Percentiles rank a stretch among this genome's conserved stretches.
Conservation (phyloP, 2,797 vertebrate genomes). For the Anguilla anguilla region DNA sequence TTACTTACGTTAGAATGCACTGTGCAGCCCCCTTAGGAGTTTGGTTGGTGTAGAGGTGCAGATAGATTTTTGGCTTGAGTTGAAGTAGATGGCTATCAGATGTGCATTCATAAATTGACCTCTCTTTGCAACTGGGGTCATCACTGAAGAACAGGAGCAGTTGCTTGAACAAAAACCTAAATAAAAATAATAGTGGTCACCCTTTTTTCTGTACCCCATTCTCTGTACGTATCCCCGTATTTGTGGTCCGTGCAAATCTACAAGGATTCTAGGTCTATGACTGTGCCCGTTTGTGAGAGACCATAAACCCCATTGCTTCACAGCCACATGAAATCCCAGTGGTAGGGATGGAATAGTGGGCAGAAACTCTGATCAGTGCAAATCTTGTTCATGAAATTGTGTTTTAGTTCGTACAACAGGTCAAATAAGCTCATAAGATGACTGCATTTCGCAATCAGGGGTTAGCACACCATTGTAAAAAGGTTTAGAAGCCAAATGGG, state of each 20-base stretch:
- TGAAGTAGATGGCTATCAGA: constrained; percentile 62
- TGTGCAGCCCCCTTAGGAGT: constrained; percentile 65
- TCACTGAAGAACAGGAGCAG: constrained; percentile 72
- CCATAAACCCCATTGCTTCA: background rate
- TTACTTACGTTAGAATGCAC: constrained; percentile 48
- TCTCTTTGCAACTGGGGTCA: constrained; percentile 60
- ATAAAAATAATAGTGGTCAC: constrained; percentile 14
- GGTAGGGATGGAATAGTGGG: background rate
- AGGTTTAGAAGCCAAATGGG: too few relatives aligned
- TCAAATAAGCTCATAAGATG: too few relatives aligned
- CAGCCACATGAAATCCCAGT: background rate
- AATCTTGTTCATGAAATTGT: too few relatives aligned
- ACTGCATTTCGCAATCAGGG: too few relatives aligned
- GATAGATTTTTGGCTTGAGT: constrained; percentile 69
- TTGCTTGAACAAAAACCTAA: constrained; percentile 79
- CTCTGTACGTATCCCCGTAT: background rate
- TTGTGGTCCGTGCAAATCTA: background rate
- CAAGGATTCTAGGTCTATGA: background rate
- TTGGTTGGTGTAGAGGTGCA: constrained; percentile 76
- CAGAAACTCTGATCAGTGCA: background rate
- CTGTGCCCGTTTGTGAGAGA: background rate
- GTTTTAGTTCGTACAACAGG: too few relatives aligned
- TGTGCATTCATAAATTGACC: constrained; percentile 66
- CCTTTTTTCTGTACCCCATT: background rate
- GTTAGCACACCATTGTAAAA: too few relatives aligned